phyloP scores from a whole-genome alignment of 1,140 invertebrate species.

The Kradibia gibbosae region DNA sequence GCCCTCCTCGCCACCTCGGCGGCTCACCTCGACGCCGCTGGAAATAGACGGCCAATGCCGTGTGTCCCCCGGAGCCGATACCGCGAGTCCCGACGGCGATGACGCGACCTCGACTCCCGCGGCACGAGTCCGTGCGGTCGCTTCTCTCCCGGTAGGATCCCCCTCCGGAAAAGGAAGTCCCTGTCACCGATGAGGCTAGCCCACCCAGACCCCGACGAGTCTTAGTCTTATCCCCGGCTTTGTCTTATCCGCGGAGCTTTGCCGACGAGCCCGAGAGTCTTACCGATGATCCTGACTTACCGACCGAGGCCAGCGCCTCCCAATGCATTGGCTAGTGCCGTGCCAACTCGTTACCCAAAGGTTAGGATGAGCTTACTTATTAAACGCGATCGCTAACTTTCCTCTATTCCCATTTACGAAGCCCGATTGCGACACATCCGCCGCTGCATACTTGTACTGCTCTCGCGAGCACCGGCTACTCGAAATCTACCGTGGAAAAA shows the following conservation, averaged over 20 bases:
- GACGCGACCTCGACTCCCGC: too few relatives aligned
- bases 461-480: too few relatives aligned
- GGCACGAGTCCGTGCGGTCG: too few relatives aligned
- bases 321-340: neutral
- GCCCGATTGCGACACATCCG: neutral
- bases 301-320: neutral
- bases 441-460: too few relatives aligned
- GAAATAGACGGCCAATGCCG: constrained; percentile 32
- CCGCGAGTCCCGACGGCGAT: neutral
- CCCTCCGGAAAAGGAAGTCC: neutral
- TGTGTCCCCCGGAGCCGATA: neutral
- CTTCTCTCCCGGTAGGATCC: too few relatives aligned
- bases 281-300: neutral
- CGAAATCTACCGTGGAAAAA: too few relatives aligned
- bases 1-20: neutral
- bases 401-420: neutral
- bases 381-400: neutral
- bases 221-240: neutral
- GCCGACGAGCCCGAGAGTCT: neutral
- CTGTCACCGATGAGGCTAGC: neutral
- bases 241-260: neutral
- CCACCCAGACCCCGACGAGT: neutral
- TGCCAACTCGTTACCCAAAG: neutral
- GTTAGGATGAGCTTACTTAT: neutral
- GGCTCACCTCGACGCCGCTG: constrained; percentile 20